Evolutionary conservation across 2,888 invertebrate genomes (phyloP).

Genomic region (Lymantria dispar): DNA sequence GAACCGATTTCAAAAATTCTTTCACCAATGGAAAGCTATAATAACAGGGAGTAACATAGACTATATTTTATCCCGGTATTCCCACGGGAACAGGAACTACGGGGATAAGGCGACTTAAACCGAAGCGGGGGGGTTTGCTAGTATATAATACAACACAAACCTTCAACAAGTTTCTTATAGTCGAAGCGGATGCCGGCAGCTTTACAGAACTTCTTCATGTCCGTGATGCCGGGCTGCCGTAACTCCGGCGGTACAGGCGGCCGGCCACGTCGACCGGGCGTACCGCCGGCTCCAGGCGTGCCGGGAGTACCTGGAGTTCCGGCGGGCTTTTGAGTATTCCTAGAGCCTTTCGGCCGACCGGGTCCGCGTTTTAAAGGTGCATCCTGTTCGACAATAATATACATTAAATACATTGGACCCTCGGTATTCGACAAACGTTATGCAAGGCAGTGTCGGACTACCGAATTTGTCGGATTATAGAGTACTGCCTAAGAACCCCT

Average conservation of each 20-base stretch:
- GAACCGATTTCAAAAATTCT: no score
- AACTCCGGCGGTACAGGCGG: constrained; percentile 74
- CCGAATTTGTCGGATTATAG: no score
- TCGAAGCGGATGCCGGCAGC: constrained; percentile 77
- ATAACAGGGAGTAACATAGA: no score
- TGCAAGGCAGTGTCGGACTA: no score
- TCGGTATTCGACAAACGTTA: no score
- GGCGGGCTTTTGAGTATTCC: constrained; percentile 43
- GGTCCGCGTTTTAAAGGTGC: constrained; percentile 66
- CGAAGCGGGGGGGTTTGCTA: no score
- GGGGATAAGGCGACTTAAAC: no score
- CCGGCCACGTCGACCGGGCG: constrained; percentile 58
- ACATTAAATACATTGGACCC: neutral
- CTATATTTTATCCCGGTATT: no score
- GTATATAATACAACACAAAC: constrained; percentile 32
- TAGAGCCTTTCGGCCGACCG: constrained; percentile 70
- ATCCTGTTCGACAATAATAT: constrained; percentile 36
- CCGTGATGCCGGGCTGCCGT: constrained; percentile 73
- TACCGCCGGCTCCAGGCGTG: constrained; percentile 14
- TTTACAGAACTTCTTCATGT: constrained; percentile 79
- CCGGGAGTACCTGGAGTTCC: constrained; percentile 2
- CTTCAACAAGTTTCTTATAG: constrained; percentile 76
- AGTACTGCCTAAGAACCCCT: no score
- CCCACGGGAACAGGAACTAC: no score
- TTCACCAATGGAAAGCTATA: no score